These are phyloP conservation scores for Volucella inanis DNA, from an alignment of 2,888 invertebrate species.

Conservation along the genomic window DNA sequence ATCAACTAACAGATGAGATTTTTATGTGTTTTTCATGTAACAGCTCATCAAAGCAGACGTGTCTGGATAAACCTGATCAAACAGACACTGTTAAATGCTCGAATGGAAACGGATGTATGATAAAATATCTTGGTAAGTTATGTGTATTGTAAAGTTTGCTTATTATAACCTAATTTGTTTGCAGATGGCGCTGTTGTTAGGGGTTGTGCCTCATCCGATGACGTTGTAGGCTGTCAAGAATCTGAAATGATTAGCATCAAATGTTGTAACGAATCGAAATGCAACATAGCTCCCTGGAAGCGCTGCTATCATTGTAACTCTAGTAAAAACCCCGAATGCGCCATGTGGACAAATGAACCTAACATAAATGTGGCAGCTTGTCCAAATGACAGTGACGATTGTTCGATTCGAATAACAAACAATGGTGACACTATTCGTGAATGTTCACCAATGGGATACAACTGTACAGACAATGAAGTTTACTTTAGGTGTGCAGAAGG, in stretches of 20 bases:
- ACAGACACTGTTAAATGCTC: slow-evolving; percentile 35
- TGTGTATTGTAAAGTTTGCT: not conserved
- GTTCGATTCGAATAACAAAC: slow-evolving; percentile 55
- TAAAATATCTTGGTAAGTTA: slow-evolving; percentile 29
- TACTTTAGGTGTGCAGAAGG: slow-evolving; percentile 28
- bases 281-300: slow-evolving; percentile 65
- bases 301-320: slow-evolving; percentile 73
- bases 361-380: slow-evolving; percentile 44
- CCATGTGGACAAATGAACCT: slow-evolving; percentile 37
- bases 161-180: not conserved
- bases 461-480: not conserved
- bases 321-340: slow-evolving; percentile 59
- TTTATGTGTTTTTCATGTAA: slow-evolving; percentile 41
- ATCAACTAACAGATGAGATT: not conserved
- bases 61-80: slow-evolving; percentile 22
- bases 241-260: slow-evolving; percentile 14
- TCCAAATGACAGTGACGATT: slow-evolving; percentile 52
- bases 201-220: slow-evolving; percentile 37
- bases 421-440: slow-evolving; percentile 67
- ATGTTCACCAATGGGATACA: slow-evolving; percentile 31
- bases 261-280: slow-evolving; percentile 42
- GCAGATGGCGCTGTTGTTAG: slow-evolving; percentile 40
- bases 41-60: slow-evolving; percentile 18
- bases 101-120: slow-evolving; percentile 20
- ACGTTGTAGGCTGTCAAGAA: slow-evolving; percentile 7